A percentile compares a stretch with the other conserved stretches of the same genome.
Conservation (phyloP, 2,113 vertebrate genomes). For the Sinocyclocheilus anshuiensis region DNA sequence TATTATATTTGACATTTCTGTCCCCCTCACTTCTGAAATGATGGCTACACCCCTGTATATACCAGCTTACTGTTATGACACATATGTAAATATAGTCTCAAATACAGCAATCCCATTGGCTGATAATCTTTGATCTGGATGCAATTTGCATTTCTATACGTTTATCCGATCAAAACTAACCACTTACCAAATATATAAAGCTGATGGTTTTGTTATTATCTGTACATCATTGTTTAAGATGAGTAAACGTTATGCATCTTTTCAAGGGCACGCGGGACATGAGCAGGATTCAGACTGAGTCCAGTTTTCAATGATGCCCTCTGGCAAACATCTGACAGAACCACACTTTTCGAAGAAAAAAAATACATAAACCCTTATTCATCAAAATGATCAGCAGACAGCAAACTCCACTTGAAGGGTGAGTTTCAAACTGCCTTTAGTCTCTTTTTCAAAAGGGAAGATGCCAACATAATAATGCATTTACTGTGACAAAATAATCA, state of each 20-base stretch:
- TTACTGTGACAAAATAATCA: not conserved
- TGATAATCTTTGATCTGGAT: not conserved
- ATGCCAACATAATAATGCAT: not conserved
- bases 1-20: no score
- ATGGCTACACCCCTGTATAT: no score
- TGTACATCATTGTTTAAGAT: not conserved
- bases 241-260: not conserved
- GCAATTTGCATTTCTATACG: not conserved
- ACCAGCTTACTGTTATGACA: no score
- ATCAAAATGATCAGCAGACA: not conserved
- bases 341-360: not conserved
- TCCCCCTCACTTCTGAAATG: no score
- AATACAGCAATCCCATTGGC: no score
- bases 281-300: not conserved
- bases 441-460: not conserved
- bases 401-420: not conserved
- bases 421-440: not conserved
- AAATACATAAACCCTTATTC: not conserved
- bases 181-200: not conserved
- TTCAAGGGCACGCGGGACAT: not conserved
- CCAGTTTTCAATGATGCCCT: not conserved
- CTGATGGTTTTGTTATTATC: not conserved
- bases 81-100: no score
- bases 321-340: conserved; percentile 11
- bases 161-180: not conserved